A percentile compares a stretch with the other conserved stretches of the same genome.
Evolutionary conservation across 1,140 invertebrate species (phyloP).

Genomic region (Cydia amplana): DNA sequence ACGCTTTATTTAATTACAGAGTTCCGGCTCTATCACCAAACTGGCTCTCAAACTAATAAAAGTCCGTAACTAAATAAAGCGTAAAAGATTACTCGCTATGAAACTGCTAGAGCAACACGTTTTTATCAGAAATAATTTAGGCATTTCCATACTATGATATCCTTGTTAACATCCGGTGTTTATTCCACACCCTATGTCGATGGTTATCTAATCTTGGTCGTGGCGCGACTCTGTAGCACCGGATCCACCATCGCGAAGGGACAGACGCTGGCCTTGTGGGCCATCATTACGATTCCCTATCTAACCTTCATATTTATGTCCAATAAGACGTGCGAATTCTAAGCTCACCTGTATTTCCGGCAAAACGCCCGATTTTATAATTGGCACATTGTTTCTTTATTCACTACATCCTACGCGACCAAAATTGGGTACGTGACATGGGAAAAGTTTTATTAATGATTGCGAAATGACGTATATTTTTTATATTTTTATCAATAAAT

Average conservation of each 20-base stretch:
- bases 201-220: conserved; percentile 30
- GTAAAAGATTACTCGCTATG: too few relatives aligned
- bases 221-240: conserved; percentile 6
- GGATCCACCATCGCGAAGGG: conserved; percentile 21
- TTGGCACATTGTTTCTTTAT: neutral
- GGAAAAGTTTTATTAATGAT: neutral
- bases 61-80: too few relatives aligned
- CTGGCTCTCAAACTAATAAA: too few relatives aligned
- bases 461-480: too few relatives aligned
- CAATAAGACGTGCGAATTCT: conserved; percentile 23
- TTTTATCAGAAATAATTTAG: neutral
- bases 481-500: too few relatives aligned
- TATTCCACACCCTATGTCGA: conserved; percentile 24
- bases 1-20: too few relatives aligned
- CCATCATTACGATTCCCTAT: conserved; percentile 17
- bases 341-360: conserved; percentile 15
- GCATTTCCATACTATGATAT: conserved; percentile 12
- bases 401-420: neutral
- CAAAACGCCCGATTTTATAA: neutral
- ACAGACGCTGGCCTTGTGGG: conserved; percentile 8
- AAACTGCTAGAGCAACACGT: neutral
- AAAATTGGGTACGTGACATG: neutral
- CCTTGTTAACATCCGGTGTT: conserved; percentile 28
- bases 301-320: neutral
- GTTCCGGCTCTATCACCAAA: too few relatives aligned